Percentiles rank a stretch among this genome's conserved stretches.
These are phyloP conservation scores for Tragopan temminckii DNA, from an alignment of 2,797 vertebrate species.

Conservation along the genomic window DNA sequence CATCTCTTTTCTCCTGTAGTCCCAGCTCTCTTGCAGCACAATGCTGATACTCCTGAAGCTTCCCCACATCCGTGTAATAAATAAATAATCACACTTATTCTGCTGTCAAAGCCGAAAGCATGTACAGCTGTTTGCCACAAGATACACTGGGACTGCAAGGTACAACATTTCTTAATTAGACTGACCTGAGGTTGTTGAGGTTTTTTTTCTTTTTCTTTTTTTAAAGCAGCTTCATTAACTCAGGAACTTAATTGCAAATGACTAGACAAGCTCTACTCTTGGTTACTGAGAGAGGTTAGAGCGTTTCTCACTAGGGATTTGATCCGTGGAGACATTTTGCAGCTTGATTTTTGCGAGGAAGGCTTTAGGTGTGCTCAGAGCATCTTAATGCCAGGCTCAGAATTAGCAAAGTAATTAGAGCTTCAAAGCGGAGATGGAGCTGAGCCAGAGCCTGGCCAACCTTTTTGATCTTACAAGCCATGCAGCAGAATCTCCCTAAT, in stretches of 20 bases:
- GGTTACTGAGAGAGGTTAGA: conserved; percentile 57
- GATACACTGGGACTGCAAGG: conserved; percentile 58
- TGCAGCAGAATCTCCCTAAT: background rate
- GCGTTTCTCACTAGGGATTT: conserved; percentile 36
- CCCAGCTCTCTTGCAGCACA: conserved; percentile 31
- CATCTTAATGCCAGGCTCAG: background rate
- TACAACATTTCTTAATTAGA: conserved; percentile 73
- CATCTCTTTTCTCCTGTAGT: conserved; percentile 37
- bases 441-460: background rate
- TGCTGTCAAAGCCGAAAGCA: conserved; percentile 68
- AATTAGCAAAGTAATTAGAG: conserved; percentile 68
- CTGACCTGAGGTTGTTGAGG: conserved; percentile 55
- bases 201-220: background rate
- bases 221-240: conserved; percentile 58
- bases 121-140: conserved; percentile 65
- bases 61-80: conserved; percentile 29
- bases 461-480: conserved; percentile 49
- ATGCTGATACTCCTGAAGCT: conserved; percentile 14
- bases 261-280: conserved; percentile 52
- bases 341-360: conserved; percentile 41
- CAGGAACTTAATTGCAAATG: conserved; percentile 70
- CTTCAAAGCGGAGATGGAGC: conserved; percentile 36
- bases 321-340: conserved; percentile 29
- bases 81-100: conserved; percentile 72
- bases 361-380: conserved; percentile 62